Evolutionary conservation across 2,797 vertebrate genomes (phyloP).

Genomic region (Lacerta agilis): DNA sequence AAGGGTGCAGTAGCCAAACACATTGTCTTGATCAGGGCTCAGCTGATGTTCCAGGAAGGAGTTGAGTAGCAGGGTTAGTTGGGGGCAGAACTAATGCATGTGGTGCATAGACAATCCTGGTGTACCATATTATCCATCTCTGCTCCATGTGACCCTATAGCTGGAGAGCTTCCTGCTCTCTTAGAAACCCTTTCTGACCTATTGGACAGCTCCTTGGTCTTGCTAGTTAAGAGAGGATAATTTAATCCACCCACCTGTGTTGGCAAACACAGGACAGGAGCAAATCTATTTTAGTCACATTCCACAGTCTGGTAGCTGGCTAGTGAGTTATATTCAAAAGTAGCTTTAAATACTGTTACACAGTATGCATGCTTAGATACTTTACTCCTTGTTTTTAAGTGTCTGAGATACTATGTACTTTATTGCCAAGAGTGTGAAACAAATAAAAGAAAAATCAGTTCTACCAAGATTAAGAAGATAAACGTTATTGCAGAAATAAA

Average conservation of each 20-base stretch:
- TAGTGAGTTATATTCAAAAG: not conserved
- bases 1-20: no score
- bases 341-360: not conserved
- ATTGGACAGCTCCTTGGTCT: not conserved
- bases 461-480: not conserved
- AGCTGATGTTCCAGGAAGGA: not conserved
- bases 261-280: not conserved
- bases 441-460: not conserved
- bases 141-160: not conserved
- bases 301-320: not conserved
- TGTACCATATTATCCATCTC: not conserved
- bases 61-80: not conserved
- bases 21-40: no score
- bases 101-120: not conserved
- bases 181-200: not conserved
- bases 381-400: not conserved
- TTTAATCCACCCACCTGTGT: not conserved
- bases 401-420: not conserved
- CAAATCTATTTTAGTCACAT: not conserved
- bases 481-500: not conserved
- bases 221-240: not conserved
- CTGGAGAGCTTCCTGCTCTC: not conserved
- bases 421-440: not conserved
- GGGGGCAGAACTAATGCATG: not conserved
- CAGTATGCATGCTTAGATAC: not conserved